phyloP scores from a whole-genome alignment of 2,113 vertebrate species.

The Callipepla squamata region DNA sequence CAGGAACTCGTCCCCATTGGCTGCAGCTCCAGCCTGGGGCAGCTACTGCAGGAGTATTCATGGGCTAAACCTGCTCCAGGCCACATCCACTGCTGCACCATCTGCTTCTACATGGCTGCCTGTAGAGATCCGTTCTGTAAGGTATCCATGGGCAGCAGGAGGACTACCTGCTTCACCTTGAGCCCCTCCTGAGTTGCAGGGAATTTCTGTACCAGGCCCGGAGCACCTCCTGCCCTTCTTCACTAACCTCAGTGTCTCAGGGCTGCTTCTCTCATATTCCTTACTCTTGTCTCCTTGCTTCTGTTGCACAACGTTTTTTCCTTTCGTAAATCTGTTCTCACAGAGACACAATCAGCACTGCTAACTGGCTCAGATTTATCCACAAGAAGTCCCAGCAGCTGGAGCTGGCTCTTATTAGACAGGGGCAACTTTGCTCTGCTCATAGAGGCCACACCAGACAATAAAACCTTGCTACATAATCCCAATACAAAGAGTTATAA shows the following conservation, averaged over 20 bases:
- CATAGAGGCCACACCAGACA: not conserved
- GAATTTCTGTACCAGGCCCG: not conserved
- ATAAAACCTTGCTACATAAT: not conserved
- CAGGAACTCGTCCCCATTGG: not conserved
- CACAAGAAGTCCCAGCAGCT: not conserved
- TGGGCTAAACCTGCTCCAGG: not conserved
- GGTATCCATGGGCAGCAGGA: not conserved
- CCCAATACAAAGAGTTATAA: not conserved
- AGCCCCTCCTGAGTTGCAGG: not conserved
- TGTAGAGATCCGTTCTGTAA: not conserved
- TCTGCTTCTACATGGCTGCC: not conserved
- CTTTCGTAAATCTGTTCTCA: not conserved
- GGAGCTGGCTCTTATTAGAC: not conserved
- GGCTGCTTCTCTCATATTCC: not conserved
- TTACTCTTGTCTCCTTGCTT: not conserved
- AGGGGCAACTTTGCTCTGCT: not conserved
- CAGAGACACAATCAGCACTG: not conserved
- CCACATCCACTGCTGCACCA: not conserved
- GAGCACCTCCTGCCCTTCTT: not conserved
- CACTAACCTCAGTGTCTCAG: not conserved
- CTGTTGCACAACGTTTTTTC: not conserved
- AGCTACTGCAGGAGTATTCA: not conserved
- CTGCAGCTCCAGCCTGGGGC: not conserved
- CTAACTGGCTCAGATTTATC: not conserved
- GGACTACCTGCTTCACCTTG: not conserved